Evolutionary conservation across 2,113 vertebrate species (phyloP), one percentile per base, ranked within the genome.

Genomic region (Epinephelus cyanopodus): DNA sequence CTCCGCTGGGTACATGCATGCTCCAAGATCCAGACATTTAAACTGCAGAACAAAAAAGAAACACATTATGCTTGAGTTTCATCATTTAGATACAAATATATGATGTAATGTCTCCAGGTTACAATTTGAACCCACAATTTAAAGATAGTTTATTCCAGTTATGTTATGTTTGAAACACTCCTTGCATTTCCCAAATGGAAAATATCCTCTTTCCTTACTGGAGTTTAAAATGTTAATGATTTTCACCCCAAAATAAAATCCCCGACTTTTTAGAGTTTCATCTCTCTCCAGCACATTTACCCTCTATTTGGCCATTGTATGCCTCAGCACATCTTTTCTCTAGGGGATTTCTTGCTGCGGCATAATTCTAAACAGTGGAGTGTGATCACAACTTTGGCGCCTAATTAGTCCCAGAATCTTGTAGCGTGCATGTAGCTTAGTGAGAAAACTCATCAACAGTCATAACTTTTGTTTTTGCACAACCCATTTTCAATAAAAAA

Each of bases 401-500:
- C 82, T 92, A 86, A 93, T 92, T 89, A 93, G 78, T 77, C 73
- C 29, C 19, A 33, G 78, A 82, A 62, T 89, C 87, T 85, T 90
- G 87, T 74, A 84, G 52, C 66, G 37, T 82, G 87, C 79, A 53
- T 82, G 86, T 61, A 67, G 80, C 83, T 71, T 12, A 52, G 84
- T n/a, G 77, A 77, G 84, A 65, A 82, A 83, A 82, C 81, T 89
- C 81, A 67, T 90, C 85, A 77, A 79, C 84, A 72, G 56, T 89
- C 85, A 73, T 25, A 67, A 87, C 63, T 90, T 92, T 92, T 89
- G 67, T 89, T 92, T 87, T 88, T 89, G 77, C 92, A 81, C 81
- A 90, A 81, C 65, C 71, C 86, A 82, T 90, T 93, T 91, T 91
- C 87, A 92, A 89, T 90, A 89, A 89, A 90, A 85, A 29, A 90